Evolutionary conservation across 2,797 vertebrate genomes (phyloP).

Genomic region (Rallus crepitans): DNA sequence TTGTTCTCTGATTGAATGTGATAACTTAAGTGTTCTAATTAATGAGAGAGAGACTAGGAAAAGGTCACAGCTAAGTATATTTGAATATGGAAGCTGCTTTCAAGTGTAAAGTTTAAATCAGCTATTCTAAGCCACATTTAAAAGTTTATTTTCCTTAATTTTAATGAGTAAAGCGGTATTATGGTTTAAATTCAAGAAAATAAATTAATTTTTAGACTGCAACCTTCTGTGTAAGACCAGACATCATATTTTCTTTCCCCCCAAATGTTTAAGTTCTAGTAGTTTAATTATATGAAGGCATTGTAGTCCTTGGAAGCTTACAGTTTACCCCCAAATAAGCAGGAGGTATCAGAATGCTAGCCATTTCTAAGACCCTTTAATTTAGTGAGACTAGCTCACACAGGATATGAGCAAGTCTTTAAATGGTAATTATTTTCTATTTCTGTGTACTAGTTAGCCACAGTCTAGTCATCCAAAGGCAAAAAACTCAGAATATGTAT

Average conservation of each 20-base stretch:
- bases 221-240: not conserved
- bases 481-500: not conserved
- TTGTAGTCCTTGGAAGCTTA: not conserved
- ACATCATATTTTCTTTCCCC: not conserved
- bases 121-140: not conserved
- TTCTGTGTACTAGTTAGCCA: not conserved
- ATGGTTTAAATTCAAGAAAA: not conserved
- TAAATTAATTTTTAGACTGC: not conserved
- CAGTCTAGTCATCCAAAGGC: not conserved
- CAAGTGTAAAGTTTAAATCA: slow-evolving; percentile 15
- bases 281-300: not conserved
- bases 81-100: slow-evolving; percentile 58
- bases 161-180: not conserved
- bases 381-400: not conserved
- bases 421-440: no score
- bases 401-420: not conserved
- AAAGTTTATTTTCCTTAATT: slow-evolving; percentile 1
- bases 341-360: not conserved
- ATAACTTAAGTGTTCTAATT: slow-evolving; percentile 67
- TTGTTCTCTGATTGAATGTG: slow-evolving; percentile 64
- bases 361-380: not conserved
- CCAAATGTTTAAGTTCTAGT: not conserved
- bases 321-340: not conserved
- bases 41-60: slow-evolving; percentile 49
- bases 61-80: slow-evolving; percentile 67